Percentiles rank a stretch among this genome's conserved stretches.
Evolutionary conservation across 1,140 invertebrate genomes (phyloP).

Genomic region (Copidosoma floridanum): DNA sequence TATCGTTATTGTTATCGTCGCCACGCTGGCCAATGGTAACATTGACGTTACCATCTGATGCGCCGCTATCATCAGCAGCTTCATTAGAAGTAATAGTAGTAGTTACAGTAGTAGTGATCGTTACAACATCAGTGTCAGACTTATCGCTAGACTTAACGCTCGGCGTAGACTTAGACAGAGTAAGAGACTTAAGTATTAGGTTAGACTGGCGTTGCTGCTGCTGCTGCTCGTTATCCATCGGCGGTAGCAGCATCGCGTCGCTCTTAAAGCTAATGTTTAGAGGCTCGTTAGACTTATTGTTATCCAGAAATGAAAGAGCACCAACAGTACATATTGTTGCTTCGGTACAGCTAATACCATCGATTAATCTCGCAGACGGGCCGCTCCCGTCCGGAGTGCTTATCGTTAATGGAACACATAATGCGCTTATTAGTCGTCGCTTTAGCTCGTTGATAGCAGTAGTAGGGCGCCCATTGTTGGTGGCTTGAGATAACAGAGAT

Average conservation of each 20-base stretch:
- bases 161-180: conserved; percentile 52
- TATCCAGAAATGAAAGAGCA: conserved; percentile 60
- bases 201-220: conserved; percentile 47
- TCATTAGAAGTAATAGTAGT: conserved; percentile 37
- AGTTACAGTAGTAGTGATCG: conserved; percentile 57
- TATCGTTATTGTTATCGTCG: background rate
- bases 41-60: too few relatives aligned
- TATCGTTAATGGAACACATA: conserved; percentile 57
- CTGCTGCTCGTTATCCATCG: background rate
- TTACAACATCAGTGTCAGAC: conserved; percentile 41
- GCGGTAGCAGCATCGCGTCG: background rate
- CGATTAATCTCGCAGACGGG: conserved; percentile 32
- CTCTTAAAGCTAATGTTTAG: conserved; percentile 54
- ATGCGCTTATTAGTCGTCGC: conserved; percentile 48
- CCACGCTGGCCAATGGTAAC: background rate
- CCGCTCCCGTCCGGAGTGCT: conserved; percentile 19
- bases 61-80: too few relatives aligned
- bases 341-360: conserved; percentile 57
- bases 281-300: conserved; percentile 56
- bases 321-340: conserved; percentile 59
- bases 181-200: conserved; percentile 28
- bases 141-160: conserved; percentile 52
- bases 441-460: conserved; percentile 43
- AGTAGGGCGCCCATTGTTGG: background rate
- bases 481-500: background rate